Conservation (phyloP, 2,113 vertebrate species). For the Pao palembangensis region DNA sequence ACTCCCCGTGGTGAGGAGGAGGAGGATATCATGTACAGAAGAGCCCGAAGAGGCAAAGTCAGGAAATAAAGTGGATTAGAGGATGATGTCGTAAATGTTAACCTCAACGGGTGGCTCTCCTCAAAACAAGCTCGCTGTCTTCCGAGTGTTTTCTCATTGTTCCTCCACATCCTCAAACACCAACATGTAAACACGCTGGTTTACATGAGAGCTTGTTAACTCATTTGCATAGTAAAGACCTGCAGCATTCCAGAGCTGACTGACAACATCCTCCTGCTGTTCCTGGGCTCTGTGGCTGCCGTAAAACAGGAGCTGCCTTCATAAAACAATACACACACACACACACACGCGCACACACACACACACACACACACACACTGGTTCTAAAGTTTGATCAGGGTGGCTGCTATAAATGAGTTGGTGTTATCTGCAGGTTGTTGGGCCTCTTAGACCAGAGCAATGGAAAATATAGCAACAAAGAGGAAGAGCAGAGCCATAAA, state of each 20-base stretch:
- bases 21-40: no score
- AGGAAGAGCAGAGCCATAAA: neutral
- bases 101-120: slow-evolving; percentile 7
- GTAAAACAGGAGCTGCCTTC: slow-evolving; percentile 40
- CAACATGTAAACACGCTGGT: slow-evolving; percentile 12
- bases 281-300: slow-evolving; percentile 6
- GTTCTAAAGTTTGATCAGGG: neutral
- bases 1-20: no score
- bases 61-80: no score
- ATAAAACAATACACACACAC: slow-evolving; percentile 25
- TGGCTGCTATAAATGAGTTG: no score
- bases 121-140: neutral
- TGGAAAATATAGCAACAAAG: neutral
- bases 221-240: slow-evolving; percentile 46
- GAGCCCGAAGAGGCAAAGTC: no score
- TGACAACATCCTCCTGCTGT: slow-evolving; percentile 42
- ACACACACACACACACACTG: slow-evolving; percentile 7
- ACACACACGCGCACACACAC: slow-evolving; percentile 7
- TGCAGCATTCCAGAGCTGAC: slow-evolving; percentile 36
- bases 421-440: no score
- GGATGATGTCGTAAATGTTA: slow-evolving; percentile 16
- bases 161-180: neutral
- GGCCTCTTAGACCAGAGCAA: neutral
- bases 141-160: neutral
- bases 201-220: slow-evolving; percentile 9